phyloP scores from a whole-genome alignment of 2,797 vertebrate genomes.

The Hydrophis major region DNA sequence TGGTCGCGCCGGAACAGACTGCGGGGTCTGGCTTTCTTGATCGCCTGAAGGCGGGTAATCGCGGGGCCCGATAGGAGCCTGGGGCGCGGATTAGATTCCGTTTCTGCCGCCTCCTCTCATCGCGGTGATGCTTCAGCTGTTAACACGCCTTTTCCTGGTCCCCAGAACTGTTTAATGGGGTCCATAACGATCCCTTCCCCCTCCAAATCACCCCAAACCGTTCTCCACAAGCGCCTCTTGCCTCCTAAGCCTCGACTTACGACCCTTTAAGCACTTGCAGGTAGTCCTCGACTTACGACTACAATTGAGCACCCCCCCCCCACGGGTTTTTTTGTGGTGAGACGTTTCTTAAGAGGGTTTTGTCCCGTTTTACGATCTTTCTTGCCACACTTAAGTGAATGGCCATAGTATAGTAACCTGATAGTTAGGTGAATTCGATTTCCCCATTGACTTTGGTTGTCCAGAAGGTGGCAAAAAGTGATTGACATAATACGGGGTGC shows the following conservation, averaged over 20 bases:
- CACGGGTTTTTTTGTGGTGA: too few species aligned
- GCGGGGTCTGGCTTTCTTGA: not conserved
- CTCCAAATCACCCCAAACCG: not conserved
- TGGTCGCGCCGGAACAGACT: not conserved
- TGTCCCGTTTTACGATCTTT: not conserved
- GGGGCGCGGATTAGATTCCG: not conserved
- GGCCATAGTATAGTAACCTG: not conserved
- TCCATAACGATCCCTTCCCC: not conserved
- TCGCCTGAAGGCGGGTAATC: not conserved
- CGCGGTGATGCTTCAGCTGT: not conserved
- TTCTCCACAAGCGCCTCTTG: not conserved
- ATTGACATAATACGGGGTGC: too few species aligned
- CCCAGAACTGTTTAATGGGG: not conserved
- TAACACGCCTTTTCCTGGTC: not conserved
- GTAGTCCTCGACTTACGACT: not conserved
- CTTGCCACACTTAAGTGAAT: not conserved
- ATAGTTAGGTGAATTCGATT: not conserved
- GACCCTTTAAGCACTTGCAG: too few species aligned
- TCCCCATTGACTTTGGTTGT: not conserved
- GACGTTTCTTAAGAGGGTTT: too few species aligned
- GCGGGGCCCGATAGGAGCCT: not conserved
- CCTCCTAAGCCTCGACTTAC: not conserved
- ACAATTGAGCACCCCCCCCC: too few species aligned
- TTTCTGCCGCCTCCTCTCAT: not conserved
- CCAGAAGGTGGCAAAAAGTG: too few species aligned